Base-by-base conservation (phyloP, 2,797 vertebrate genomes). In the Labeo calbasu region DNA sequence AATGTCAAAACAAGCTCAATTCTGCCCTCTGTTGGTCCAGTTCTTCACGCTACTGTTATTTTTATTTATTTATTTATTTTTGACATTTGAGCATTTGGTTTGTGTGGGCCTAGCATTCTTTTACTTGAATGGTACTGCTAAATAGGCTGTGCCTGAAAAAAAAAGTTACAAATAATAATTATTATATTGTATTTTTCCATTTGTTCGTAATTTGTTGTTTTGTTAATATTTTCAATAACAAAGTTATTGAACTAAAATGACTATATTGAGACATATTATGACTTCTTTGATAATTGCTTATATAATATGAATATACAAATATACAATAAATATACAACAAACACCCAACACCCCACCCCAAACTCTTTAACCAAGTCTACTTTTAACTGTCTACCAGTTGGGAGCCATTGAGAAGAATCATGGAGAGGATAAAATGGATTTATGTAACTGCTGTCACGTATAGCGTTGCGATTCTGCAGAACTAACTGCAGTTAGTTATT, bases 11-110 rank as follows among this genome's bases (percentile, higher is more conserved):
- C 3, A 81, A 81, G 53, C 53, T 50, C 53, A 71, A 43, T 61
- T 48, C 76, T 84, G 82, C 82, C 82, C 53, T 84, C 82, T 84
- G 5, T 25, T 79, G 82, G 66, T 40, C 10, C 11, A 71, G 65
- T 5, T 46, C 19, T 65, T 55, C 10, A 55, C 2, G 25, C 10
- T 36, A 46, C 13, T 19, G 13, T 25, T 48, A 68, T 12, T 36
- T 5, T 36, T 36, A 4, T 36, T 36, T 5, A 4, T 36, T 36
- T 36, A 0, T 36, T 32, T 32, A 1, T 32, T 32, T 32, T 36
- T 36, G 4, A 36, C 32, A 36, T 36, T 36, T 36, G 32, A 36
- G 32, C 5, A 36, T 36, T 36, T 0, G 32, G 59, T 63, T 28
- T 28, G 59, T 28, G 13, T 63, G 14, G 13, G 5, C 25, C 59